These are phyloP conservation scores for Sciaenops ocellatus DNA, from an alignment of 2,797 vertebrate species.

Conservation along the genomic window DNA sequence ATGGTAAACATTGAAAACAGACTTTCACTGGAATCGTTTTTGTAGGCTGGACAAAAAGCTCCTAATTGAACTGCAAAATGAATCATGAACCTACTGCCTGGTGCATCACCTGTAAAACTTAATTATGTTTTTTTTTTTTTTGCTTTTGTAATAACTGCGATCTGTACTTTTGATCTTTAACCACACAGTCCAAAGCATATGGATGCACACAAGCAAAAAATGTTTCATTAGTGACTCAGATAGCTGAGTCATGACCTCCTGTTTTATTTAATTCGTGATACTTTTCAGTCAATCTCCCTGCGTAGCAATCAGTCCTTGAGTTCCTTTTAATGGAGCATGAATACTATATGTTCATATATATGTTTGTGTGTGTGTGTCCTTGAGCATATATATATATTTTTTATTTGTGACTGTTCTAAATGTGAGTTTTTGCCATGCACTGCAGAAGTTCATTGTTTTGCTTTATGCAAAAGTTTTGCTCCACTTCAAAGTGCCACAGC, in stretches of 20 bases:
- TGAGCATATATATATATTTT: not conserved
- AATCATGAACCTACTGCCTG: not conserved
- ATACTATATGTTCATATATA: not conserved
- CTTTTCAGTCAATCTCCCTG: not conserved
- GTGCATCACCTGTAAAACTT: not conserved
- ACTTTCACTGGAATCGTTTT: not conserved
- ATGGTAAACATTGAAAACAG: not conserved
- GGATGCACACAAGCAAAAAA: not conserved
- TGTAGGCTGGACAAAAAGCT: not conserved
- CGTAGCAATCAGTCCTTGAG: constrained; percentile 8
- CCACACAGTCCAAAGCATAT: not conserved
- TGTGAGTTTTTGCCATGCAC: constrained; percentile 17
- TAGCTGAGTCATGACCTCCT: not conserved
- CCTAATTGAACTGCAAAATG: not conserved
- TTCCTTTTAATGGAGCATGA: not conserved
- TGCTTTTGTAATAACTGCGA: not conserved
- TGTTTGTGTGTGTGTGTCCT: not conserved
- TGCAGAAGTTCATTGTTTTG: constrained; percentile 56
- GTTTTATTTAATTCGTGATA: not conserved
- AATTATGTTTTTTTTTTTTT: not conserved
- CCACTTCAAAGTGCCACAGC: constrained; percentile 65
- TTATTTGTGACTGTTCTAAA: constrained; percentile 14
- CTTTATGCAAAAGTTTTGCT: constrained; percentile 62
- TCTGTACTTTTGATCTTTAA: not conserved
- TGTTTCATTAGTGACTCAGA: constrained; percentile 17